Base-by-base conservation (phyloP, 2,113 vertebrate genomes). In the Chamaetylas fuelleborni region DNA sequence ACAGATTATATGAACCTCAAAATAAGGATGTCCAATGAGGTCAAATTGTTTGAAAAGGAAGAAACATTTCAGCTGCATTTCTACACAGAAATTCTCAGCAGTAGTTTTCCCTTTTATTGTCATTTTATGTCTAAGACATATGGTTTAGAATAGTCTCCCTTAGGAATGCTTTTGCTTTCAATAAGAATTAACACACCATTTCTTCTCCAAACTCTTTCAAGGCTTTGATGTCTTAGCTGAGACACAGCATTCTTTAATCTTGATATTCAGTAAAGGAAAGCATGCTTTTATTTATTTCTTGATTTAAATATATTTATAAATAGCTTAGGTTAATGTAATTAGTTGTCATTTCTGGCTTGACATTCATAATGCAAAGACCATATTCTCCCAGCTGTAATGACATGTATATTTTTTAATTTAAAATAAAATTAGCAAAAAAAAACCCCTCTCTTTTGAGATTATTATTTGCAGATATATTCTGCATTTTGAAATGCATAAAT, bases 91-190 rank as follows among this genome's bases (percentile, higher is more conserved):
- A 65, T 70, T 87, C 72, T 91, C 84, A 94, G 62, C 45, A 95
- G 56, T 23, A 76, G 74, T 66, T 85, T 96, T 89, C 71, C 92
- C 83, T 67, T 85, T 94, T 94, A 90, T 77, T 92, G 84, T 82
- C 69, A 92, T 78, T 84, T 95, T 96, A 88, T 95, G 80, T 90
- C 88, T 95, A 97, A 92, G 76, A 90, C 71, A 87, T 72, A 91
- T 53, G 60, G 81, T 94, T 81, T 61, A 53, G 82, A 94, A 95
- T 45, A n/a, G 29, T 42, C 36, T 94, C 76, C 94, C 81, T 81
- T 53, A 88, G 73, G 67, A 95, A 95, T 92, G 57, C 23, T 83
- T 95, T 62, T 86, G 31, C 83, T 96, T 96, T 96, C 90, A 95
- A 26, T 91, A 96, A 87, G 94, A 94, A 96, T 96, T 96, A 97